Evolutionary conservation across 2,113 vertebrate genomes (phyloP), one percentile per base, ranked within the genome.

Genomic region (Oenanthe oenanthe): DNA sequence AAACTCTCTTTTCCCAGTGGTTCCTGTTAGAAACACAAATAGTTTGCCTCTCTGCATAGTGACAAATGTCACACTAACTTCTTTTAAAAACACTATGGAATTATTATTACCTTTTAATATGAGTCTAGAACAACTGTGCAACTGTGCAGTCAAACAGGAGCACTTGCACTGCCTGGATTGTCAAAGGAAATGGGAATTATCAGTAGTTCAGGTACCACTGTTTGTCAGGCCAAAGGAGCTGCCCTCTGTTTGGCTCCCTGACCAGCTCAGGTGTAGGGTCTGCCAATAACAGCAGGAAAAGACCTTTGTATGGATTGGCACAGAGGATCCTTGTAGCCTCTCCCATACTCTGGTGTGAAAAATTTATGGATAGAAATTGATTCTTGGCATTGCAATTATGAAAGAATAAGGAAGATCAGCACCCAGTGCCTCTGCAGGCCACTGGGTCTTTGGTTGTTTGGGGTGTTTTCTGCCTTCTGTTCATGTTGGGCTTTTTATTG

Each of bases 21-120:
- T 60, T 92, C 43, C 60, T 75, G 73, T 96, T 94, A 96, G 77
- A 94, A 91, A 94, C 83, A 87, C 82, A 94, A 96, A 94, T 53
- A 97, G 48, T 66, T 74, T 76, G 32, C 80, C 66, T 96, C 73
- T 81, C 54, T 88, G 40, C 73, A 80, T 89, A 70, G 62, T 4
- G 7, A 92, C 88, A 92, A 93, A 92, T 60, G 42, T 50, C 70
- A 58, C 10, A 62, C 54, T 84, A 62, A 28, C 25, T 36, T 56
- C 53, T 71, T 73, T 63, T 17, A 36, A 13, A 56, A 91, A 42
- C 7, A 42, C 36, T 71, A 60, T 80, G 54, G 80, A 78, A 68
- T 85, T 73, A 53, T 67, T 63, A 31, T 65, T 62, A 3, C 60
- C 66, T 61, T 60, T 62, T 32, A 92, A 75, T 73, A 36, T 0